Evolutionary conservation across 2,888 invertebrate species (phyloP).

Genomic region (Yponomeuta malinellus): DNA sequence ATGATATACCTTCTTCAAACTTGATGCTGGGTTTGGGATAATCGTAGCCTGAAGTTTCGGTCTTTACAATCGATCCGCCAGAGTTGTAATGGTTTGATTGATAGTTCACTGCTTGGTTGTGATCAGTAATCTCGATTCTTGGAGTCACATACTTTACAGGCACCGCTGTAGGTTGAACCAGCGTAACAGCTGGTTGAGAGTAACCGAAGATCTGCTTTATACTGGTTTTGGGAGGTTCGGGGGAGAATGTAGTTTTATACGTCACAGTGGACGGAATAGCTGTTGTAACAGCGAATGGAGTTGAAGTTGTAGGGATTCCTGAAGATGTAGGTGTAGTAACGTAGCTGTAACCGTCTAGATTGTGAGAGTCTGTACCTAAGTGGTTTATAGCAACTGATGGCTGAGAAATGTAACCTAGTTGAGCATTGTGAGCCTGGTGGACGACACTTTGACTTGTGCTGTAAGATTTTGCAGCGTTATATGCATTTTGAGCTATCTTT

Average conservation of each 20-base stretch:
- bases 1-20: constrained; percentile 53
- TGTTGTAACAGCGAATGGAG: constrained; percentile 56
- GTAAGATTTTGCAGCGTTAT: constrained; percentile 5
- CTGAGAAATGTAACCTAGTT: constrained; percentile 45
- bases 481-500: not conserved
- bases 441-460: constrained; percentile 1
- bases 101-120: constrained; percentile 46
- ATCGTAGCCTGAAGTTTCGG: constrained; percentile 33
- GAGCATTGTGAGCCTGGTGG: constrained; percentile 32
- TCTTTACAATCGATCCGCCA: constrained; percentile 17
- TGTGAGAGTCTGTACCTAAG: constrained; percentile 50
- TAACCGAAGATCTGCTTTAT: constrained; percentile 64
- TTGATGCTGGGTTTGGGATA: constrained; percentile 53
- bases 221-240: constrained; percentile 54
- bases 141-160: constrained; percentile 43
- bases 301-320: constrained; percentile 59
- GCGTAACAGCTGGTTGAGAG: constrained; percentile 59
- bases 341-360: constrained; percentile 51
- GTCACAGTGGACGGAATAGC: constrained; percentile 46
- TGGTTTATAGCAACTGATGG: constrained; percentile 60
- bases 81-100: constrained; percentile 24
- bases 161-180: constrained; percentile 54
- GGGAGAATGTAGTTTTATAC: constrained; percentile 56
- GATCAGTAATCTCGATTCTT: constrained; percentile 40
- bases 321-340: constrained; percentile 63